phyloP scores from a whole-genome alignment of 2,797 vertebrate species.

The Dipus sagitta region DNA sequence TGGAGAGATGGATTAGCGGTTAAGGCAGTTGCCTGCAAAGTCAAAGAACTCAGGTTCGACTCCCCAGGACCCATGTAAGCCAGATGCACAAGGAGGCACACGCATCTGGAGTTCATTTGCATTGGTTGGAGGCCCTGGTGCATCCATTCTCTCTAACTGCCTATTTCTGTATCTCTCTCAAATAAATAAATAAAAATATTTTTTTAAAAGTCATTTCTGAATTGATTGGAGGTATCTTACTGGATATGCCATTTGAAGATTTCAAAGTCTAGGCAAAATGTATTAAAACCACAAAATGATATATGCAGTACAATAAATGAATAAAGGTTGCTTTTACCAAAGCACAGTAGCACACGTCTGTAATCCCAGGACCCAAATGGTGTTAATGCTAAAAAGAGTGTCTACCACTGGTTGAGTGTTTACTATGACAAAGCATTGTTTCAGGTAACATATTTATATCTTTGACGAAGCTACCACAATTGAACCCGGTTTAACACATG shows the following conservation, averaged over 20 bases:
- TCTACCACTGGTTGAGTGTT: background rate
- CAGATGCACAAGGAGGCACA: too few relatives aligned
- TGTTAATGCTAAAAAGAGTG: background rate
- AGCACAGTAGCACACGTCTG: background rate
- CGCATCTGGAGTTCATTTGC: too few relatives aligned
- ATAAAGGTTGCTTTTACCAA: background rate
- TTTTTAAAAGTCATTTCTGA: background rate
- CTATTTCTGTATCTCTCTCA: too few relatives aligned
- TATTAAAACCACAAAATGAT: conserved; percentile 37
- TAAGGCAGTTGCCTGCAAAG: too few relatives aligned
- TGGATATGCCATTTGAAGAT: background rate
- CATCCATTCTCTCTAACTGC: too few relatives aligned
- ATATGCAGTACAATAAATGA: background rate
- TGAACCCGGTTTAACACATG: background rate
- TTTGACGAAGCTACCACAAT: background rate
- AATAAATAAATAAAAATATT: background rate
- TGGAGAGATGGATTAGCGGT: too few relatives aligned
- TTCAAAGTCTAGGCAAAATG: background rate
- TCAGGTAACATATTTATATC: background rate
- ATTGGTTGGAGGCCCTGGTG: too few relatives aligned
- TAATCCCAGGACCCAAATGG: background rate
- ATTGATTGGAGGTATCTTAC: background rate
- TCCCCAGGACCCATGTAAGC: too few relatives aligned
- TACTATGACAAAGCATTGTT: background rate
- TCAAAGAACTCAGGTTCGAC: too few relatives aligned